These are phyloP conservation scores for Acrocyrtus sp. DNA, from an alignment of 2,888 invertebrate genomes.

Conservation along the genomic window DNA sequence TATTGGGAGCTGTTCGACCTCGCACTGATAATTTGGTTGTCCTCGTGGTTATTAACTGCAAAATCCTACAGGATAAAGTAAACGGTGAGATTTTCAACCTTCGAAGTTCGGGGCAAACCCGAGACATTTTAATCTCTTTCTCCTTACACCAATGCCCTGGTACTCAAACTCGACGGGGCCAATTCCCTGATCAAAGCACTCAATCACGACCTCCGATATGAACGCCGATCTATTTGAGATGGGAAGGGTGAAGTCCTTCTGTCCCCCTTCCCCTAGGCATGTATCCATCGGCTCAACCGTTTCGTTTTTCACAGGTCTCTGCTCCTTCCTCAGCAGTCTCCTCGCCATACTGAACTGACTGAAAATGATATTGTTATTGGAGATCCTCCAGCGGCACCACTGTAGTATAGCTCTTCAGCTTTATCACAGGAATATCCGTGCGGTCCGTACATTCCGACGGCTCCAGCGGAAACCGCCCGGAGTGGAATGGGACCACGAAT, in stretches of 20 bases:
- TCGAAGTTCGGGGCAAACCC: not conserved
- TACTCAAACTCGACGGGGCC: slow-evolving; percentile 56
- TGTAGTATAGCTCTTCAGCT: slow-evolving; percentile 49
- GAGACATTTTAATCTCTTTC: too few relatives aligned
- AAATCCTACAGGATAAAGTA: slow-evolving; percentile 36
- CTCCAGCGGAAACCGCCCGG: slow-evolving; percentile 37
- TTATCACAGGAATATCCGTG: slow-evolving; percentile 51
- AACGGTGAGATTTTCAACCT: not conserved
- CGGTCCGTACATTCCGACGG: slow-evolving; percentile 44
- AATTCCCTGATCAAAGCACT: slow-evolving; percentile 52
- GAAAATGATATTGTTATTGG: slow-evolving; percentile 47
- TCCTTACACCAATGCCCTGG: slow-evolving; percentile 53
- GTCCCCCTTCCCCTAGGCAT: slow-evolving; percentile 53
- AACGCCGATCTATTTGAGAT: slow-evolving; percentile 45
- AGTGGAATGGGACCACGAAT: not conserved
- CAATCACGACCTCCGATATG: slow-evolving; percentile 54
- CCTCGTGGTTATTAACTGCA: slow-evolving; percentile 35
- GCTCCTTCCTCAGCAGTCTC: slow-evolving; percentile 40
- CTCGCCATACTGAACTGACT: slow-evolving; percentile 51
- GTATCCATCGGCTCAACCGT: slow-evolving; percentile 47
- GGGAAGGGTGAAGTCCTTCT: slow-evolving; percentile 43
- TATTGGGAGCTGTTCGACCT: slow-evolving; percentile 26
- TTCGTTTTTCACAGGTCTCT: slow-evolving; percentile 45
- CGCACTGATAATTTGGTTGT: slow-evolving; percentile 14
- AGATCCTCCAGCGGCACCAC: slow-evolving; percentile 50